A percentile compares a stretch with the other conserved stretches of the same genome.
phyloP scores from a whole-genome alignment of 2,797 vertebrate genomes.

The Brachyrhaphis roseni region DNA sequence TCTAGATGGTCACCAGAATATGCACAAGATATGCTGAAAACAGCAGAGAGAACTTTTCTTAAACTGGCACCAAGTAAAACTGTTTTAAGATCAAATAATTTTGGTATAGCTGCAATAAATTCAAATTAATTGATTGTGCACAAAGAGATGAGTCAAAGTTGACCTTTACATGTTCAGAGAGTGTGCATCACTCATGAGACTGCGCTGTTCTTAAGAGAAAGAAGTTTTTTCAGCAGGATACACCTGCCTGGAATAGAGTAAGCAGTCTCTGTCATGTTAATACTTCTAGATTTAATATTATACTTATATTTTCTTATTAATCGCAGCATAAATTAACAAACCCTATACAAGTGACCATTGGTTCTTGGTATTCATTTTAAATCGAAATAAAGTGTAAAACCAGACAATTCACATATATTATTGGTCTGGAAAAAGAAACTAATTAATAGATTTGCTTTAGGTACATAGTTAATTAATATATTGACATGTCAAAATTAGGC shows the following conservation, averaged over 20 bases:
- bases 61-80: constrained; percentile 11
- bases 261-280: neutral
- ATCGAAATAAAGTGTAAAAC: neutral
- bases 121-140: constrained; percentile 68
- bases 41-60: constrained; percentile 20
- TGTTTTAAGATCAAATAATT: constrained; percentile 42
- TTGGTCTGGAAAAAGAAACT: neutral
- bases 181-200: constrained; percentile 67
- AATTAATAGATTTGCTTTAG: neutral
- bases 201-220: constrained; percentile 47
- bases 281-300: constrained; percentile 5
- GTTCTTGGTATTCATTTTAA: neutral
- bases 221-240: constrained; percentile 35
- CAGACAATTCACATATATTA: neutral
- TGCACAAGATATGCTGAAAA: constrained; percentile 22
- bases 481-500: neutral
- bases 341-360: neutral
- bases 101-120: constrained; percentile 55
- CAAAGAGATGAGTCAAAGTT: constrained; percentile 64
- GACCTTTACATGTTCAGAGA: constrained; percentile 68
- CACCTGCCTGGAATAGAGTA: constrained; percentile 8
- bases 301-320: neutral
- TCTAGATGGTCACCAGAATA: neutral
- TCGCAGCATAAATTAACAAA: neutral
- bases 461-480: neutral